A percentile compares a stretch with the other conserved stretches of the same genome.
These are phyloP conservation scores for Neoaliturus tenellus DNA, from an alignment of 2,888 invertebrate genomes.

Conservation along the genomic window DNA sequence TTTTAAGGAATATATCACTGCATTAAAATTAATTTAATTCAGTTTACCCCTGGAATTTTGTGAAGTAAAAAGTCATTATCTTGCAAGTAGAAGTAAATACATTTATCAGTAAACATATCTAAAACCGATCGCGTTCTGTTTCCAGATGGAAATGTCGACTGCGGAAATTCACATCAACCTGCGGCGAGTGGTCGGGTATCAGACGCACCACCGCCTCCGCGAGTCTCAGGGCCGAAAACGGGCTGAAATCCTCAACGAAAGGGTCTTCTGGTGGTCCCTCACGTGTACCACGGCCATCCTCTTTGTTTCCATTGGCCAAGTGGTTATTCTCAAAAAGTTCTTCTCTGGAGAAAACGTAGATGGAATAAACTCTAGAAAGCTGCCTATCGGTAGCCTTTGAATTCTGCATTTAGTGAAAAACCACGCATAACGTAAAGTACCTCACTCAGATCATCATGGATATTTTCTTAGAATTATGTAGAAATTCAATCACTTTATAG, in stretches of 20 bases:
- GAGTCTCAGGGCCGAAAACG: slow-evolving; percentile 97
- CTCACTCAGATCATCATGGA: too few species aligned
- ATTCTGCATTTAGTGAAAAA: slow-evolving; percentile 1
- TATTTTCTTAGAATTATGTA: too few species aligned
- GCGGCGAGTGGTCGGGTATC: slow-evolving; percentile 93
- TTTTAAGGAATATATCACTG: too few species aligned
- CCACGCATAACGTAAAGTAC: too few species aligned
- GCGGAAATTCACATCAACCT: slow-evolving; percentile 93
- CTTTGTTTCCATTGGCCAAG: slow-evolving; percentile 91
- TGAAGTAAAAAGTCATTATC: too few species aligned
- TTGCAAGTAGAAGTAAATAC: not conserved
- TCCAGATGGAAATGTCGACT: slow-evolving; percentile 93
- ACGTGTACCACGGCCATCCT: slow-evolving; percentile 92
- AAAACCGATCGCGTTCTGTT: slow-evolving; percentile 7
- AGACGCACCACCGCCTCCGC: slow-evolving; percentile 96
- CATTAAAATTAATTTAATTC: too few species aligned
- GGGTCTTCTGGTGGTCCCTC: slow-evolving; percentile 95
- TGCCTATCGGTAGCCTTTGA: not conserved
- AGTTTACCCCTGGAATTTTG: too few species aligned
- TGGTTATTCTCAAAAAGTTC: slow-evolving; percentile 93
- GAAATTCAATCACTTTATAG: too few species aligned
- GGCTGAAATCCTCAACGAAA: slow-evolving; percentile 97
- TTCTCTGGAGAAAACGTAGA: slow-evolving; percentile 79
- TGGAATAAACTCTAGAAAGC: slow-evolving; percentile 14
- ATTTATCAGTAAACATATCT: not conserved